A percentile compares a stretch with the other conserved stretches of the same genome.
phyloP scores from a whole-genome alignment of 2,113 vertebrate genomes.

The Hippocampus mohnikei region DNA sequence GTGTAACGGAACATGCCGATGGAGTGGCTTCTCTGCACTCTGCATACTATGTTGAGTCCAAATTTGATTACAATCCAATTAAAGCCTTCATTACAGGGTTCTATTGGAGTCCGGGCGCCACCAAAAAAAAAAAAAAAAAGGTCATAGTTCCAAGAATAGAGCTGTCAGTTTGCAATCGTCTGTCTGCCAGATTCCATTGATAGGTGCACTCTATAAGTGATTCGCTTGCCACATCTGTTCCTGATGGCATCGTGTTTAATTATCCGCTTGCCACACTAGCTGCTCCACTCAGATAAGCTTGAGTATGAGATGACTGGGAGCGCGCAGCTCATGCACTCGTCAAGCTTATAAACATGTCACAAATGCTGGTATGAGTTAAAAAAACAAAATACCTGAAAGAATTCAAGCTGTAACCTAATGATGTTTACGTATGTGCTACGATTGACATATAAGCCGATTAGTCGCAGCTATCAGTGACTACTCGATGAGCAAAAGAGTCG shows the following conservation, averaged over 20 bases:
- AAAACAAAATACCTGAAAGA: too few species aligned
- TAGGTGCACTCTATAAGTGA: slow-evolving; percentile 26
- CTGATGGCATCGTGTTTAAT: slow-evolving; percentile 58
- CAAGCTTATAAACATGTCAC: slow-evolving; percentile 13
- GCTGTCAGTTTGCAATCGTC: slow-evolving; percentile 50
- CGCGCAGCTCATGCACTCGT: slow-evolving; percentile 38
- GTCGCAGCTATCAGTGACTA: too few species aligned
- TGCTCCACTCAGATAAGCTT: slow-evolving; percentile 56
- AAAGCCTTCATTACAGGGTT: slow-evolving; percentile 35
- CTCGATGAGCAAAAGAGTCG: too few species aligned
- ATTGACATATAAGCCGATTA: too few species aligned
- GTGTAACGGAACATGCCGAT: not conserved
- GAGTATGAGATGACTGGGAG: slow-evolving; percentile 56
- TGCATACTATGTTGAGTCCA: slow-evolving; percentile 26
- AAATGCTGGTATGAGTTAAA: too few species aligned
- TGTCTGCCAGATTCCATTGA: slow-evolving; percentile 47
- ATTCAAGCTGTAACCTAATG: too few species aligned
- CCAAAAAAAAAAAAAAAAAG: slow-evolving; percentile 35
- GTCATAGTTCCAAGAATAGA: slow-evolving; percentile 55
- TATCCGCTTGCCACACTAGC: slow-evolving; percentile 49
- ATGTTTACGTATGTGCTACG: too few species aligned
- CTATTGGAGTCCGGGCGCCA: slow-evolving; percentile 46
- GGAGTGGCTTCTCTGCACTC: not conserved
- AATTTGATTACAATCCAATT: slow-evolving; percentile 53
- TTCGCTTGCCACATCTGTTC: slow-evolving; percentile 30